A percentile compares a stretch with the other conserved stretches of the same genome.
Evolutionary conservation across 2,113 vertebrate species (phyloP).

Genomic region (Salvator merianae): DNA sequence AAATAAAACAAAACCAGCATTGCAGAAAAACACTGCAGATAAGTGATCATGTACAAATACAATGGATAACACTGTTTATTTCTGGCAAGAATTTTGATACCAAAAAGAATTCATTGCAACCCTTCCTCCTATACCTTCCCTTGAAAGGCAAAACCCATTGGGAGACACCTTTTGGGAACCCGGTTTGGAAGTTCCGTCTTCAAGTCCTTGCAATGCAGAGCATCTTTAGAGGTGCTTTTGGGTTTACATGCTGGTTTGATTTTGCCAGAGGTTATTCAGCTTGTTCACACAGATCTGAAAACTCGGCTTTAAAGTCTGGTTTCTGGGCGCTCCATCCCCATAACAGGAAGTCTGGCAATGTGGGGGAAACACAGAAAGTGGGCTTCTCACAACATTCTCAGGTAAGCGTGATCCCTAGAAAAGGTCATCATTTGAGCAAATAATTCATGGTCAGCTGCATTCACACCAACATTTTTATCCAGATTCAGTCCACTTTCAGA

Average conservation of each 20-base stretch:
- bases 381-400: no score
- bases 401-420: no score
- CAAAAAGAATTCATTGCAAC: not conserved
- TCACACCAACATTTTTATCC: no score
- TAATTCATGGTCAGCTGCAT: no score
- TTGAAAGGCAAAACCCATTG: not conserved
- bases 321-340: no score
- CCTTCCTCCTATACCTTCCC: not conserved
- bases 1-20: not conserved
- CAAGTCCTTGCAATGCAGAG: not conserved
- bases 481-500: no score
- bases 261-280: not conserved
- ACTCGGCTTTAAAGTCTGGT: no score
- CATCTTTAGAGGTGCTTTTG: not conserved
- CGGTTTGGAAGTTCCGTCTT: not conserved
- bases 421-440: no score
- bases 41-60: not conserved
- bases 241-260: not conserved
- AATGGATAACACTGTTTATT: slow-evolving; percentile 4
- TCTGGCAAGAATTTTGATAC: not conserved
- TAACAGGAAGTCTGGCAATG: no score
- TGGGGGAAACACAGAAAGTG: no score
- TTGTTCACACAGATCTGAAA: no score
- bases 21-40: not conserved
- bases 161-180: no score